Percentiles rank a stretch among this genome's conserved stretches.
Conservation (phyloP, 2,888 invertebrate genomes). For the Caenorhabditis plicata region DNA sequence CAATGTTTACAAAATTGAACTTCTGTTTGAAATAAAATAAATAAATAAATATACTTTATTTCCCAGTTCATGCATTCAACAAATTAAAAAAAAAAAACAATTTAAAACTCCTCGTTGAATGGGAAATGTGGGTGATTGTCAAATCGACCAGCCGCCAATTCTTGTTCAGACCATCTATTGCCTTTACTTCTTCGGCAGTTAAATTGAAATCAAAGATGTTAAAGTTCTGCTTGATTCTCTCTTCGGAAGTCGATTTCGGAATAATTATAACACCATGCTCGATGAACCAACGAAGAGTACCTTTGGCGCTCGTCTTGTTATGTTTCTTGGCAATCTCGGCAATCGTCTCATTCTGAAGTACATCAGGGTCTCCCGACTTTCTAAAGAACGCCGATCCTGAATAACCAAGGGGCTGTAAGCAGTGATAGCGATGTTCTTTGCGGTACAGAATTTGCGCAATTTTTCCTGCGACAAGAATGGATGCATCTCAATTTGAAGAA, state of each 20-base stretch:
- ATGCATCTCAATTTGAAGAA: conserved; percentile 77
- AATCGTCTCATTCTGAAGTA: conserved; percentile 41
- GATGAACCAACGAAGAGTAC: conserved; percentile 67
- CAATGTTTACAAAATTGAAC: too few species aligned
- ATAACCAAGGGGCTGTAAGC: conserved; percentile 51
- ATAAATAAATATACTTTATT: too few species aligned
- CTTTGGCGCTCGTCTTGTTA: conserved; percentile 64
- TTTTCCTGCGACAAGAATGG: conserved; percentile 77
- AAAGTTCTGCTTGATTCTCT: conserved; percentile 63
- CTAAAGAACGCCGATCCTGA: conserved; percentile 48
- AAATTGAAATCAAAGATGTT: conserved; percentile 66
- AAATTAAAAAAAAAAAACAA: background rate
- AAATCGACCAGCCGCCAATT: conserved; percentile 50
- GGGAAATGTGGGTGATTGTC: conserved; percentile 49
- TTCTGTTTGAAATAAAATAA: too few species aligned
- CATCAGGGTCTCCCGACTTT: conserved; percentile 51
- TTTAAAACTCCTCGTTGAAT: conserved; percentile 40
- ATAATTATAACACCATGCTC: conserved; percentile 67
- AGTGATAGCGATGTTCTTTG: conserved; percentile 43
- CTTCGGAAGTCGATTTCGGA: conserved; percentile 66
- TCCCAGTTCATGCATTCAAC: too few species aligned
- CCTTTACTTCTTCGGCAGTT: conserved; percentile 59
- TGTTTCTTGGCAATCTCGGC: conserved; percentile 37
- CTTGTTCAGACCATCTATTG: conserved; percentile 38
- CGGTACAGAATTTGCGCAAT: conserved; percentile 71